Evolutionary conservation across 2,888 invertebrate genomes (phyloP).

Genomic region (Gerris lacustris): DNA sequence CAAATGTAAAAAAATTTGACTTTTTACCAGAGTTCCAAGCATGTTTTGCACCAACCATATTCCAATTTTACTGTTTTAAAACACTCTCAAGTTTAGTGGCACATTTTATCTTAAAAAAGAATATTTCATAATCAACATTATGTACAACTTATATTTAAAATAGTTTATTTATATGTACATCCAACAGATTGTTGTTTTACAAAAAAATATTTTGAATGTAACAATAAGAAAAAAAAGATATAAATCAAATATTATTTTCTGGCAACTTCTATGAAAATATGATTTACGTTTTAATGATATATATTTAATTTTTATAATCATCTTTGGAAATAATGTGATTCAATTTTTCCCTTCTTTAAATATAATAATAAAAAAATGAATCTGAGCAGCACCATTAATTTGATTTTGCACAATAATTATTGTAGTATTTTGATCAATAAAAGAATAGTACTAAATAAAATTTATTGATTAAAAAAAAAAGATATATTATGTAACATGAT

Average conservation of each 20-base stretch:
- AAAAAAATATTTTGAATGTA: not conserved
- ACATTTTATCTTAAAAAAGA: too few species aligned
- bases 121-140: too few species aligned
- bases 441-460: not conserved
- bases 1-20: too few species aligned
- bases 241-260: not conserved
- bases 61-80: too few species aligned
- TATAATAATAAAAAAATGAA: not conserved
- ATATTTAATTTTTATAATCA: not conserved
- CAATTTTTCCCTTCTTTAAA: not conserved
- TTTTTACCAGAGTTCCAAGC: too few species aligned
- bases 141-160: too few species aligned
- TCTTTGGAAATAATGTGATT: not conserved
- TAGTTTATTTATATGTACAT: too few species aligned
- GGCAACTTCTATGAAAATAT: not conserved
- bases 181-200: too few species aligned
- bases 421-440: not conserved
- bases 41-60: too few species aligned
- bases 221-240: not conserved
- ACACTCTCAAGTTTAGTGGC: too few species aligned
- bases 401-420: conserved; percentile 5
- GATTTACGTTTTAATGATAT: too few species aligned
- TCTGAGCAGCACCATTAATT: conserved; percentile 1
- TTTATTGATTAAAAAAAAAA: not conserved
- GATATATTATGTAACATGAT: not conserved